These are phyloP conservation scores for Cichlasoma orientale DNA, from an alignment of 2,797 vertebrate genomes.

Conservation along the genomic window DNA sequence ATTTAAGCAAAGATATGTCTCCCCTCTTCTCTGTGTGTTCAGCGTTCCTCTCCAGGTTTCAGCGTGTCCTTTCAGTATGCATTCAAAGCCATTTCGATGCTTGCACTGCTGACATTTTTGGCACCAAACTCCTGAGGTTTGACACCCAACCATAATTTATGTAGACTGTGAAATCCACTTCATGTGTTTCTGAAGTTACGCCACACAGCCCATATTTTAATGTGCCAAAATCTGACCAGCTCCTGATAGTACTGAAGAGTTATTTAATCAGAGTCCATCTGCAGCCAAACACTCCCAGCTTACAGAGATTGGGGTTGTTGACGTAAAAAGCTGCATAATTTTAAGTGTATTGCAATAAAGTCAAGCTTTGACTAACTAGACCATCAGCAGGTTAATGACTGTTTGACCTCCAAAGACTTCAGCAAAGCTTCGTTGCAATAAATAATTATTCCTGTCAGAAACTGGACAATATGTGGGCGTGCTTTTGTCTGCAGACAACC, in stretches of 20 bases:
- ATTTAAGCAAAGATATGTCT: no score
- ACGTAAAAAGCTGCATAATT: not conserved
- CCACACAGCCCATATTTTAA: not conserved
- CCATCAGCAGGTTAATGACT: not conserved
- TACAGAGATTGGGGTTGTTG: not conserved
- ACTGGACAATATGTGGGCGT: not conserved
- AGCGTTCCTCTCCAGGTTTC: no score
- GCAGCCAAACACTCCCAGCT: not conserved
- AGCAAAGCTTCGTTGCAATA: not conserved
- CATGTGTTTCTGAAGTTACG: not conserved
- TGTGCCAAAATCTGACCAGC: not conserved
- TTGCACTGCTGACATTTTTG: not conserved
- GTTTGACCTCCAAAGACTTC: not conserved
- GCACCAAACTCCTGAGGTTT: not conserved
- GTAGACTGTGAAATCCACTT: not conserved
- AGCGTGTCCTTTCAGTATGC: no score
- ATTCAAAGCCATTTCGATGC: not conserved
- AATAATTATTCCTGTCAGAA: not conserved
- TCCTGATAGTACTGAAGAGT: not conserved
- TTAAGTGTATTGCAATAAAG: not conserved
- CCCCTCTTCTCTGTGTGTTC: no score
- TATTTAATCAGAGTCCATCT: not conserved
- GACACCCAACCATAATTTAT: not conserved
- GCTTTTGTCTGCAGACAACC: not conserved
- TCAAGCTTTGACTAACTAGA: not conserved